Conservation (phyloP, 2,888 invertebrate species). For the Hermaeophaga mercurialis region DNA sequence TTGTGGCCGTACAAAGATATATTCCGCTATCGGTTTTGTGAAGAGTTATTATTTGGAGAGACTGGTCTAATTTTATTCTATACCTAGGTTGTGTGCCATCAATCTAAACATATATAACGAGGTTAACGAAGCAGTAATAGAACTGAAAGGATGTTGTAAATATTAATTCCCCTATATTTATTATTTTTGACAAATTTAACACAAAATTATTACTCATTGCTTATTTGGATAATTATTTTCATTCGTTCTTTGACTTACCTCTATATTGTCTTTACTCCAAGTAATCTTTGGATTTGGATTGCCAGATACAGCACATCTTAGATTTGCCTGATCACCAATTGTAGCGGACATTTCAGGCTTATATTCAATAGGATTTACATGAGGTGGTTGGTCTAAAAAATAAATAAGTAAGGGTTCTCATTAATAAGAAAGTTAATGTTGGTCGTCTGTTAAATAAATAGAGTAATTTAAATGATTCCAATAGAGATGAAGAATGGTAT, state of each 20-base stretch:
- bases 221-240: background rate
- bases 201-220: no score
- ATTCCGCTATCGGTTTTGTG: constrained; percentile 81
- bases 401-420: no score
- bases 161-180: no score
- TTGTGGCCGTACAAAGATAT: constrained; percentile 85
- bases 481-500: no score
- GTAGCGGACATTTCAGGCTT: constrained; percentile 68
- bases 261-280: constrained; percentile 75
- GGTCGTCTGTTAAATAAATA: no score
- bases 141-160: no score
- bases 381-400: constrained; percentile 52
- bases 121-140: no score
- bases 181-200: no score
- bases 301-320: constrained; percentile 77
- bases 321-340: constrained; percentile 75
- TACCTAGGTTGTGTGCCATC: constrained; percentile 75
- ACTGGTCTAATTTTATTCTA: constrained; percentile 67
- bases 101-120: constrained; percentile 71
- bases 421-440: no score
- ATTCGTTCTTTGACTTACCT: constrained; percentile 65
- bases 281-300: constrained; percentile 77
- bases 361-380: constrained; percentile 52
- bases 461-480: no score
- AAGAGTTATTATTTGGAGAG: constrained; percentile 82